phyloP scores from a whole-genome alignment of 2,113 vertebrate species.

The Boulengeromyrus knoepffleri region DNA sequence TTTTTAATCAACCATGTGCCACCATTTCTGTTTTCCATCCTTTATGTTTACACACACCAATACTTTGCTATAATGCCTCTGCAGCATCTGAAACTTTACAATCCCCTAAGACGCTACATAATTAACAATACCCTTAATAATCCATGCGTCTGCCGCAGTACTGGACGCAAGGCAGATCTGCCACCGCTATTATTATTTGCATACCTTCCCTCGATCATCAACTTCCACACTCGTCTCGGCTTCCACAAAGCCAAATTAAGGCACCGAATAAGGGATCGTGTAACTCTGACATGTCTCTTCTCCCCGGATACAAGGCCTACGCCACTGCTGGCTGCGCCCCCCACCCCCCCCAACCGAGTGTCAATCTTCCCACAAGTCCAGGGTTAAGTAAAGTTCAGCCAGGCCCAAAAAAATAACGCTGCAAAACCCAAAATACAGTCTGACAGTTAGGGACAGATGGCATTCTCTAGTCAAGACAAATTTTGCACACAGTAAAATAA shows the following conservation, averaged over 20 bases:
- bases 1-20: neutral
- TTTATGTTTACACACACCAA: neutral
- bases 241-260: neutral
- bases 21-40: neutral
- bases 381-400: neutral
- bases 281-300: neutral
- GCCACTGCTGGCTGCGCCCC: neutral
- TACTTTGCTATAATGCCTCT: neutral
- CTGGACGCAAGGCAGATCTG: neutral
- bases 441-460: slow-evolving; percentile 28
- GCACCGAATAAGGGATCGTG: neutral
- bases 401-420: neutral
- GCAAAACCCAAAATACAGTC: slow-evolving; percentile 14
- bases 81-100: neutral
- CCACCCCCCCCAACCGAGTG: neutral
- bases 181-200: neutral
- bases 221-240: neutral
- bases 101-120: neutral
- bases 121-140: neutral
- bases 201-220: neutral
- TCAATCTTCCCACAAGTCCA: neutral
- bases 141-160: neutral
- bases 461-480: slow-evolving; percentile 39
- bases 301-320: slow-evolving; percentile 13
- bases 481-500: slow-evolving; percentile 26